Conservation (phyloP, 2,797 vertebrate genomes). For the Monodelphis domestica region DNA sequence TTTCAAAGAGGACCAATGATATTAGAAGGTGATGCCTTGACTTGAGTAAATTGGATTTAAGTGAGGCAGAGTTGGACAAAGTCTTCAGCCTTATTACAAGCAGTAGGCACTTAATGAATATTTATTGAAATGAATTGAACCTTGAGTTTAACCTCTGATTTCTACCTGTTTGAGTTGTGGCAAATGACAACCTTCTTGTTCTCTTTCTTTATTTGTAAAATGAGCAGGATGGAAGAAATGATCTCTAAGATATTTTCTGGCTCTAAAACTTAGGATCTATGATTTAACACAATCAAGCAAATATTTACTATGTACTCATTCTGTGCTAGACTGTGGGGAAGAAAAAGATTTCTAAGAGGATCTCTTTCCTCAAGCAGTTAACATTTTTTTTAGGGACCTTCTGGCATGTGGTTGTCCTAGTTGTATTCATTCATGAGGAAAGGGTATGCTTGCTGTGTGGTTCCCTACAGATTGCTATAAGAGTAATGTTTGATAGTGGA, state of each 20-base stretch:
- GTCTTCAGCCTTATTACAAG: too few relatives aligned
- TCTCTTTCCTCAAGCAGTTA: not conserved
- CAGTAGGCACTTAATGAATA: not conserved
- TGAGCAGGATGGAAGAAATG: not conserved
- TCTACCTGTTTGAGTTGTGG: not conserved
- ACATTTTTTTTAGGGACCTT: not conserved
- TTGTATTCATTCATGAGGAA: not conserved
- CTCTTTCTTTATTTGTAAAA: not conserved
- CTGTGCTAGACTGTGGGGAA: not conserved
- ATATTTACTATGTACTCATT: too few relatives aligned
- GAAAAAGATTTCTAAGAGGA: not conserved
- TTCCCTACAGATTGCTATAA: conserved; percentile 4
- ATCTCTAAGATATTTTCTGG: not conserved
- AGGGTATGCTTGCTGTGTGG: not conserved
- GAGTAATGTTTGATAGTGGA: not conserved
- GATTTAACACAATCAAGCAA: not conserved
- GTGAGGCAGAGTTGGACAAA: too few relatives aligned
- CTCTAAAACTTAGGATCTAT: not conserved
- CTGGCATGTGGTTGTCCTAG: not conserved
- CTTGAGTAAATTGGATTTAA: too few relatives aligned
- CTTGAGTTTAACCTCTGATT: not conserved
- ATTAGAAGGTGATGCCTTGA: too few relatives aligned
- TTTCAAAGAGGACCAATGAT: too few relatives aligned
- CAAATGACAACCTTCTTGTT: not conserved
- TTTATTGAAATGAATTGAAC: not conserved